Evolutionary conservation across 2,797 vertebrate genomes (phyloP), one percentile per base, ranked within the genome.

Genomic region (Catamblyrhynchus diadema): DNA sequence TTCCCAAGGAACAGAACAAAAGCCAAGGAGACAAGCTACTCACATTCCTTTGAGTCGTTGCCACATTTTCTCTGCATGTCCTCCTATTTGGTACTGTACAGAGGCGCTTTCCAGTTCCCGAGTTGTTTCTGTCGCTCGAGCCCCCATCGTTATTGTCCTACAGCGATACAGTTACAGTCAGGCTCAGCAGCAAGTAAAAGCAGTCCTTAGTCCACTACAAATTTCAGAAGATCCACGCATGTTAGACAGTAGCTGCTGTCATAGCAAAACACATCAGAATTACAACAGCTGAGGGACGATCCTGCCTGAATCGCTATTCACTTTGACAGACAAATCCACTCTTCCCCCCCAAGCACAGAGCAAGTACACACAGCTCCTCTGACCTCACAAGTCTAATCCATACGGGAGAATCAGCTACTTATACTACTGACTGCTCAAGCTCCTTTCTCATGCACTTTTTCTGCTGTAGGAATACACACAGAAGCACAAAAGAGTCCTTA

Each of bases 31-130:
- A 88, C 53, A 81, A 94, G 67, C 85, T 98, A 98, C 98, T 99
- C 97, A 99, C 98, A 99, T 98, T 97, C 98, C 98, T 97, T 98
- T 98, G 91, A 99, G 98, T 51, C 98, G 98, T 77, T 98, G 98
- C 98, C 98, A 98, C 98, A 99, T 98, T 97, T 98, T 99, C 94
- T 98, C 98, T 17, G 98, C 95, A 54, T 98, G 98, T 88, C 98
- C 98, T 96, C 98, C 98, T 96, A 98, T 97, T 45, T 98, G 97
- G 87, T 98, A 98, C 95, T 98, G 98, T 84, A 98, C 95, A 94
- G 98, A 98, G 90, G 98, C 96, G 92, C 95, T 98, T 94, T 98
- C 98, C 97, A 98, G 72, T 74, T 98, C 98, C 88, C 98, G 98
- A 33, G 97, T 93, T 86, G 97, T 95, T 86, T 98, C 98, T 7